Conservation (phyloP, 2,113 vertebrate genomes). For the Cynopterus brachyotis region DNA sequence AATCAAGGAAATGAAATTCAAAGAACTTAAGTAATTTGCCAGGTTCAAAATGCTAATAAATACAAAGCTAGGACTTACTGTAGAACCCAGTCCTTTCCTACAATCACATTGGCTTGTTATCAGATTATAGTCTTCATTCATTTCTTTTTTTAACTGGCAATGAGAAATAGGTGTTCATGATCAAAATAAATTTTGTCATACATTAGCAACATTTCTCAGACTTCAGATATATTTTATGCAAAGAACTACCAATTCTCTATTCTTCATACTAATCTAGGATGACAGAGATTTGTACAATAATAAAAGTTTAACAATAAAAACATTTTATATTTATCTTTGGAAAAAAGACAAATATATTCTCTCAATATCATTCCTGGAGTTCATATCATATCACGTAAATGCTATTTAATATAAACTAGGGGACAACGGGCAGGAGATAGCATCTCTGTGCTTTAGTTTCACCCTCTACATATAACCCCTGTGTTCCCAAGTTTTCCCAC, state of each 20-base stretch:
- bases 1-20: not conserved
- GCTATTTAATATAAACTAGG: not conserved
- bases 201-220: not conserved
- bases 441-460: not conserved
- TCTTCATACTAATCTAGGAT: not conserved
- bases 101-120: not conserved
- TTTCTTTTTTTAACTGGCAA: not conserved
- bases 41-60: not conserved
- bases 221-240: not conserved
- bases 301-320: not conserved
- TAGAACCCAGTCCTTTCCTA: not conserved
- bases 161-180: not conserved
- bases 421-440: not conserved
- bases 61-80: not conserved
- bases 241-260: not conserved
- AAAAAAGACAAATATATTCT: not conserved
- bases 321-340: conserved; percentile 4
- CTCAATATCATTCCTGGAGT: not conserved
- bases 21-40: not conserved
- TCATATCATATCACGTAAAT: not conserved
- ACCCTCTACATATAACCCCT: not conserved
- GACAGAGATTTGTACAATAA: not conserved
- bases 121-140: not conserved
- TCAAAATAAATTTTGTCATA: not conserved
- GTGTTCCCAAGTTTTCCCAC: not conserved